Conservation (phyloP, 92 coral and sea anemone species). For the Umimayanthus kanabou region DNA sequence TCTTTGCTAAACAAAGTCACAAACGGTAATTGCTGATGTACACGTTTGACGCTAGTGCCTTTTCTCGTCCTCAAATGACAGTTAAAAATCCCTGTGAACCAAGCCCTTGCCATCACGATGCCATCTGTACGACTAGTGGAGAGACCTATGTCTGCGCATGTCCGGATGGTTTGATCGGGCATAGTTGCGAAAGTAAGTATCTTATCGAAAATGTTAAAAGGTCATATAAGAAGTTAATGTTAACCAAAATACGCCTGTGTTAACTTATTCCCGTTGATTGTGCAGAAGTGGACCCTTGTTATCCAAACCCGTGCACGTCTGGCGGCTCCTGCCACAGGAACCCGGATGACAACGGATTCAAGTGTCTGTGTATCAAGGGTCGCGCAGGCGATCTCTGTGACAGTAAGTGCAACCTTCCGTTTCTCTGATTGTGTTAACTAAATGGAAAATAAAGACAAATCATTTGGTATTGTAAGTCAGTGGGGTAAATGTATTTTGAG, state of each 20-base stretch:
- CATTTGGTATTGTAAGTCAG: too few species aligned
- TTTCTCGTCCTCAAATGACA: slow-evolving; percentile 16
- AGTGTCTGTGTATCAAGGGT: slow-evolving; percentile 66
- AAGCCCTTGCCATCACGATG: slow-evolving; percentile 84
- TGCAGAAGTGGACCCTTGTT: slow-evolving; percentile 75
- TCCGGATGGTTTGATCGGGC: slow-evolving; percentile 61
- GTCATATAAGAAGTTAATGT: too few species aligned
- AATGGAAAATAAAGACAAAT: too few species aligned
- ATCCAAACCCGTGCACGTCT: slow-evolving; percentile 77
- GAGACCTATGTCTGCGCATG: slow-evolving; percentile 80
- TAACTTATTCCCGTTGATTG: background rate
- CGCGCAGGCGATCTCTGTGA: slow-evolving; percentile 81
- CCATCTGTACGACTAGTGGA: slow-evolving; percentile 66
- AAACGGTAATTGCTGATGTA: too few species aligned
- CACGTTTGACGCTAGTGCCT: background rate
- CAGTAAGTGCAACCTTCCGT: slow-evolving; percentile 52
- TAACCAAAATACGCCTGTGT: too few species aligned
- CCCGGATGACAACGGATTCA: slow-evolving; percentile 38
- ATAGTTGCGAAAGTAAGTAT: slow-evolving; percentile 63
- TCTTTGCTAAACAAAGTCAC: too few species aligned
- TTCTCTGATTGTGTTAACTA: background rate
- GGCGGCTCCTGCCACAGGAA: slow-evolving; percentile 63
- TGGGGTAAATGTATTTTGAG: too few species aligned
- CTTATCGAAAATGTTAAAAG: background rate
- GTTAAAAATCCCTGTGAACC: slow-evolving; percentile 83